phyloP scores from a whole-genome alignment of 2,113 vertebrate species.

The Silurus meridionalis region DNA sequence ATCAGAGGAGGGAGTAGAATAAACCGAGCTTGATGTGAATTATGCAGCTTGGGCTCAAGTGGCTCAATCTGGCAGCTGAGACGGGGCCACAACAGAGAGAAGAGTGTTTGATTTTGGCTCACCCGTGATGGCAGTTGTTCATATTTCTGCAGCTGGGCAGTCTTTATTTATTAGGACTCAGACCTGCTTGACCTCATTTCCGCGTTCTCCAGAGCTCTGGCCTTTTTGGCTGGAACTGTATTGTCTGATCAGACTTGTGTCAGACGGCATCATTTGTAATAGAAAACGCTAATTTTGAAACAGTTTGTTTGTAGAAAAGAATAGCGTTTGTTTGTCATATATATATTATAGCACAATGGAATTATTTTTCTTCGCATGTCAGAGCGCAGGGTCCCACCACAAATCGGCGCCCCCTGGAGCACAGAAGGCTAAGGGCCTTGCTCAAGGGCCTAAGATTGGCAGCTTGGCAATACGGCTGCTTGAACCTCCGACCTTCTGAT shows the following conservation, averaged over 20 bases:
- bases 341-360: too few relatives aligned
- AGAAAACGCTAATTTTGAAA: background rate
- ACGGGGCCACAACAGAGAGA: background rate
- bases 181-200: background rate
- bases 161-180: constrained; percentile 17
- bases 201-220: background rate
- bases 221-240: background rate
- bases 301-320: too few relatives aligned
- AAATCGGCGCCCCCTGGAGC: too few relatives aligned
- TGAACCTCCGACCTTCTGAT: too few relatives aligned
- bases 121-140: constrained; percentile 35
- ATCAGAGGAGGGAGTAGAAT: constrained; percentile 19
- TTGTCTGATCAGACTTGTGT: background rate
- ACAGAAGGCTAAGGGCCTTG: too few relatives aligned
- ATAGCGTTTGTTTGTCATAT: too few relatives aligned
- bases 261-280: background rate
- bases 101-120: constrained; percentile 40
- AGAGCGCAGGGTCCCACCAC: too few relatives aligned
- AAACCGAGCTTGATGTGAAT: constrained; percentile 40
- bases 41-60: constrained; percentile 29
- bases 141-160: constrained; percentile 28
- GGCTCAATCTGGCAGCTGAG: constrained; percentile 41
- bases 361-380: too few relatives aligned
- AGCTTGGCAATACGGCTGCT: too few relatives aligned
- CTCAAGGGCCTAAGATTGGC: too few relatives aligned